phyloP scores from a whole-genome alignment of 2,113 vertebrate species.

The Xiphorhynchus elegans region DNA sequence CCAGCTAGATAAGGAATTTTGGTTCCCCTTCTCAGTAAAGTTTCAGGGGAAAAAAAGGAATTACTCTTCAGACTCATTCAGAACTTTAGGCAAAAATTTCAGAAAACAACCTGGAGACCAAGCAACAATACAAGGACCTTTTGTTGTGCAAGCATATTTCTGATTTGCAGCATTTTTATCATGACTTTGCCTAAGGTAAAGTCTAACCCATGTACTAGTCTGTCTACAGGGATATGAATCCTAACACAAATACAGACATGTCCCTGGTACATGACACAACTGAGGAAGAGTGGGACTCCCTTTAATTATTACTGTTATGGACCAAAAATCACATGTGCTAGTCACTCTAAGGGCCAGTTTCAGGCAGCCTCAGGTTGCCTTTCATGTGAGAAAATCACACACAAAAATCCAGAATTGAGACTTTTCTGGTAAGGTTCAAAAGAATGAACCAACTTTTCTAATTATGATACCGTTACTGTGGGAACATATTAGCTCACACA shows the following conservation, averaged over 20 bases:
- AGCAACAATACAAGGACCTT: background rate
- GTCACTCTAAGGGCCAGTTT: background rate
- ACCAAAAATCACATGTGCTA: background rate
- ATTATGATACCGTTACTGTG: background rate
- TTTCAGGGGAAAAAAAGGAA: background rate
- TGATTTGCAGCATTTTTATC: background rate
- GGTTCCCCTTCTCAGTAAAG: background rate
- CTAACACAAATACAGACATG: background rate
- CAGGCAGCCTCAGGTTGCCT: background rate
- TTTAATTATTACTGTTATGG: background rate
- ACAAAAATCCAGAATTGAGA: background rate
- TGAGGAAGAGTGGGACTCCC: background rate
- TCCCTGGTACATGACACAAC: background rate
- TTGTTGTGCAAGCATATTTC: background rate
- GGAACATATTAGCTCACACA: fast-evolving
- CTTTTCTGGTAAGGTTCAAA: background rate
- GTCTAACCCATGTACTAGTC: background rate
- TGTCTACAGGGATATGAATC: background rate
- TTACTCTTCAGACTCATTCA: background rate
- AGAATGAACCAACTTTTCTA: background rate
- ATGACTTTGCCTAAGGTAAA: background rate
- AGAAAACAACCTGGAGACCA: background rate
- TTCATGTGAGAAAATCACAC: background rate
- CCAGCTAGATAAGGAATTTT: background rate
- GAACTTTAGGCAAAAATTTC: background rate